Evolutionary conservation across 2,113 vertebrate species (phyloP).

Genomic region (Lepisosteus osseus): DNA sequence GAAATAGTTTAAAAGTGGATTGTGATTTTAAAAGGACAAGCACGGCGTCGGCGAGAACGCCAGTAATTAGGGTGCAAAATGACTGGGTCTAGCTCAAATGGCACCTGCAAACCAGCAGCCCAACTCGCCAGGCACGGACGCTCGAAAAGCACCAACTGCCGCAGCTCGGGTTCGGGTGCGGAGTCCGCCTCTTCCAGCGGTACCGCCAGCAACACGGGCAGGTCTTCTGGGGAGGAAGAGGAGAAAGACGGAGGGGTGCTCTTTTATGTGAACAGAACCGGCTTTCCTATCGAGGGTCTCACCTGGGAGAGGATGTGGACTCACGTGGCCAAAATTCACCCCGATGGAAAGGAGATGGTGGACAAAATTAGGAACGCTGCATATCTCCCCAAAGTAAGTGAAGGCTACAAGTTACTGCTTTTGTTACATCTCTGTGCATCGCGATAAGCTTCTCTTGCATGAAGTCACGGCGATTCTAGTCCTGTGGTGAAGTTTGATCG

Average conservation of each 20-base stretch:
- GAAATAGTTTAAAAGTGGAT: no score
- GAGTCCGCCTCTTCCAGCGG: constrained; percentile 45
- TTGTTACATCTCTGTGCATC: no score
- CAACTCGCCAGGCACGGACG: constrained; percentile 72
- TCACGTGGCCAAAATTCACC: constrained; percentile 85
- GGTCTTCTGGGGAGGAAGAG: constrained; percentile 78
- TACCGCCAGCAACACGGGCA: constrained; percentile 60
- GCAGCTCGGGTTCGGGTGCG: constrained; percentile 43
- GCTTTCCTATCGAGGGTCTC: constrained; percentile 85
- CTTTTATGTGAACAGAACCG: constrained; percentile 89
- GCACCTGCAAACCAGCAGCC: constrained; percentile 58
- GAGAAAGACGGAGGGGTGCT: constrained; percentile 86
- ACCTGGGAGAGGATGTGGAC: constrained; percentile 96
- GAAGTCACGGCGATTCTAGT: no score
- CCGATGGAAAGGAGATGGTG: constrained; percentile 87
- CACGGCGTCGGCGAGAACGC: no score
- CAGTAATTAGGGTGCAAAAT: constrained; percentile 49
- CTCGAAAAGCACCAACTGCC: constrained; percentile 76
- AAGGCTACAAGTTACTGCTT: neutral
- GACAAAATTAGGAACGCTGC: constrained; percentile 79
- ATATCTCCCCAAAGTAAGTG: constrained; percentile 81
- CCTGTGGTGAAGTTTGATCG: no score
- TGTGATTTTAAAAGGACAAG: no score
- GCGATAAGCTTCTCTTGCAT: no score
- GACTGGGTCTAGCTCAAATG: constrained; percentile 73